Evolutionary conservation across 1,140 invertebrate species (phyloP).

Genomic region (Wasmannia auropunctata): DNA sequence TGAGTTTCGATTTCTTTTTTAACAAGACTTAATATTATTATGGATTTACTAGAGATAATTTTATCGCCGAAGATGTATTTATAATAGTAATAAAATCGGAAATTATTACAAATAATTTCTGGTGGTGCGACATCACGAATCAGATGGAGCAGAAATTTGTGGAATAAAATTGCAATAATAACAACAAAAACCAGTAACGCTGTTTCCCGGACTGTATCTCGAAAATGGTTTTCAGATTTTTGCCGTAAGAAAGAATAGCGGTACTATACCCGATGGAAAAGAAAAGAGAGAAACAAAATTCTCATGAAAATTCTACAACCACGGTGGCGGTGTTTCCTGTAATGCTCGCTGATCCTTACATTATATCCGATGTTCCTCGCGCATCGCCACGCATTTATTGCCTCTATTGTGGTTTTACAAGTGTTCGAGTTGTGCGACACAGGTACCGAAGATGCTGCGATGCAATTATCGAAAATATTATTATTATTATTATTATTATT

Average conservation of each 20-base stretch:
- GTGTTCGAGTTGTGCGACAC: conserved; percentile 4
- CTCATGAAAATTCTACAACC: conserved; percentile 60
- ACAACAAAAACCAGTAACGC: conserved; percentile 1
- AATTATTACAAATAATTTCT: conserved; percentile 24
- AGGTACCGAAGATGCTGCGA: neutral
- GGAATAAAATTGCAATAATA: conserved; percentile 49
- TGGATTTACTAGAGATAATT: neutral
- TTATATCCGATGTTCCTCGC: conserved; percentile 24
- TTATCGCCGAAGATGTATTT: neutral
- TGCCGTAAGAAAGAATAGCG: conserved; percentile 57
- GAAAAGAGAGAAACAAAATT: conserved; percentile 14
- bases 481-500: conserved; percentile 6
- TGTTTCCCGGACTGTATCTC: conserved; percentile 55
- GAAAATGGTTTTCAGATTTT: conserved; percentile 80
- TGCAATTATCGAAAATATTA: conserved; percentile 1
- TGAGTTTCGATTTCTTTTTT: neutral
- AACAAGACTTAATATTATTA: neutral
- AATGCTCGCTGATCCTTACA: conserved; percentile 54
- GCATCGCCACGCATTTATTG: conserved; percentile 30
- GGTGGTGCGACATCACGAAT: neutral
- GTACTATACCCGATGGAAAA: neutral
- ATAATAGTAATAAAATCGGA: conserved; percentile 9
- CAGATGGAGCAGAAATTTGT: neutral
- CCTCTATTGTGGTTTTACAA: conserved; percentile 18
- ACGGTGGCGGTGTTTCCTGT: conserved; percentile 40